Percentiles rank a stretch among this genome's conserved stretches.
These are phyloP conservation scores for Phaonia tiefii DNA, from an alignment of 2,888 invertebrate species.

Conservation along the genomic window DNA sequence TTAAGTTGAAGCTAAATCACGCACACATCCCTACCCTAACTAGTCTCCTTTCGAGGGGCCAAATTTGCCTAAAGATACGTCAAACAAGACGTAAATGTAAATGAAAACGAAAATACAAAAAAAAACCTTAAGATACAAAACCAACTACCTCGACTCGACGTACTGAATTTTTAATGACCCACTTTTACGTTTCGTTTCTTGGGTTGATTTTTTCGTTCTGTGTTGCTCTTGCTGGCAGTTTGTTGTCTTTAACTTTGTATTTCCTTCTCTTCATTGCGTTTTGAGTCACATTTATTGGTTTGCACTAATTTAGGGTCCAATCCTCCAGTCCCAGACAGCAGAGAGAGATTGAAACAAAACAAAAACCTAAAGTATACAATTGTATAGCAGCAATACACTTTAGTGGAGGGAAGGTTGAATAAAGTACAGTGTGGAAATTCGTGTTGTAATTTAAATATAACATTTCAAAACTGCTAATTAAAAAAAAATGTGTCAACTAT, in stretches of 20 bases:
- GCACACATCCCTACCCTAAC: too few species aligned
- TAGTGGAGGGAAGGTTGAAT: too few species aligned
- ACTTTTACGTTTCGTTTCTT: constrained; percentile 69
- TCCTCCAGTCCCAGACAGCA: constrained; percentile 25
- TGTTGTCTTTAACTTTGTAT: background rate
- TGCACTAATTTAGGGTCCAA: constrained; percentile 73
- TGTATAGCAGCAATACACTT: background rate
- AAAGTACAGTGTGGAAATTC: too few species aligned
- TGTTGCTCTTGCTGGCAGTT: background rate
- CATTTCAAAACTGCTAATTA: too few species aligned
- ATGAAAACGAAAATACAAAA: too few species aligned
- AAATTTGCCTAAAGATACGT: too few species aligned
- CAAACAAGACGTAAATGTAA: too few species aligned
- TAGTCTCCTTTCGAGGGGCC: too few species aligned
- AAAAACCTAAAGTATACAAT: constrained; percentile 7
- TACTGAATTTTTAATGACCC: constrained; percentile 77
- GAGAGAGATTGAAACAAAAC: constrained; percentile 5
- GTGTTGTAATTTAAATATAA: too few species aligned
- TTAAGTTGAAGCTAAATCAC: too few species aligned
- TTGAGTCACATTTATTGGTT: constrained; percentile 75
- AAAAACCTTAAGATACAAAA: constrained; percentile 54
- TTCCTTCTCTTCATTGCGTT: constrained; percentile 40
- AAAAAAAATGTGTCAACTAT: too few species aligned
- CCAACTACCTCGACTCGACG: constrained; percentile 53
- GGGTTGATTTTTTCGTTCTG: constrained; percentile 35